Base-by-base conservation (phyloP, 1,140 invertebrate genomes). In the Belonocnema kinseyi region DNA sequence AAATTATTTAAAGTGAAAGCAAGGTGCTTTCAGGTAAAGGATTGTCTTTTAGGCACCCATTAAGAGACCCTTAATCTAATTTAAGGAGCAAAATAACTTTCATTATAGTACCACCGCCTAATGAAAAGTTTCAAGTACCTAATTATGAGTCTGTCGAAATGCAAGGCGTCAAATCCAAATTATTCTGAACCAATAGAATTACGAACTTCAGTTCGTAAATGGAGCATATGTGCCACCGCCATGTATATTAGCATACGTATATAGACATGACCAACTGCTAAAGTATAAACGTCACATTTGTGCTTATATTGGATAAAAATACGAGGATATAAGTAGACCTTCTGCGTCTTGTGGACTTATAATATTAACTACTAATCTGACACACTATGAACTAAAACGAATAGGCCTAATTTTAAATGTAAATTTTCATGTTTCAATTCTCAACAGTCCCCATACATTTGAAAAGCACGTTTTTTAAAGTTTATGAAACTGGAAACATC, bases 121-220 rank as follows among this genome's bases (percentile, higher is more conserved):
- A 40, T 26, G n/a, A 66, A 66, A 26, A 13, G 33, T 40, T 66
- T 40, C 61, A 33, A 17, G 61, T 40, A 33, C 33, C 61, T 66
- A 40, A 66, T 40, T 66, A 33, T 40, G 61, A 66, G 61, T 66
- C n/a, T 66, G 33, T 26, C 40, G 61, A 66, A 66, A 66, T 66
- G n/a, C 61, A 40, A 66, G 61, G 61, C 61, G 61, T 66, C 61
- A 66, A 66, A 66, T 66, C 40, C 26, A 66, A 66, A 66, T 66
- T 66, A 66, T 66, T 66, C 61, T n/a, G 33, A 66, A 40, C 61
- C 61, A 66, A 66, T 66, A 66, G 61, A 66, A 40, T 33, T 40
- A 66, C 61, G 40, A 66, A 66, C 61, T 66, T 66, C 26, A 66
- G 26, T 66, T 13, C 40, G 61, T 66, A 66, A 66, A 66, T 66